These are phyloP conservation scores for Sympetrum striolatum DNA, from an alignment of 2,888 invertebrate genomes.

Conservation along the genomic window DNA sequence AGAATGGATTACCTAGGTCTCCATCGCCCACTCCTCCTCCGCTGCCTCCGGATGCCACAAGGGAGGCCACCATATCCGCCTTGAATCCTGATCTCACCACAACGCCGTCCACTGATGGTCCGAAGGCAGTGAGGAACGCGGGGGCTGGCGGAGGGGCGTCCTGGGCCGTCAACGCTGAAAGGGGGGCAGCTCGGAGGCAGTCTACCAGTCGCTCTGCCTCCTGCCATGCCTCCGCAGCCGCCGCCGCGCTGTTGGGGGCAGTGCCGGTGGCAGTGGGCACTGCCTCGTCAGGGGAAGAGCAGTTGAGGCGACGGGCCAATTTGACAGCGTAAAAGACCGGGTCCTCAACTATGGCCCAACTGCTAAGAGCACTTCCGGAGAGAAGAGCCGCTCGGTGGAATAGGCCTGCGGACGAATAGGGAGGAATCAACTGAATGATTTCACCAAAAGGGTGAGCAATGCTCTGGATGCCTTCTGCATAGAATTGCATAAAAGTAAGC, in stretches of 20 bases:
- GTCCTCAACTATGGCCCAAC: conserved; percentile 89
- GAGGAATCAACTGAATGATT: too few relatives aligned
- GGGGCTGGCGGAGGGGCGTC: conserved; percentile 63
- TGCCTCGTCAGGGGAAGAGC: conserved; percentile 72
- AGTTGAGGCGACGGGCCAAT: conserved; percentile 81
- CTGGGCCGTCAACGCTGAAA: conserved; percentile 75
- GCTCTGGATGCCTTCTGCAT: too few relatives aligned
- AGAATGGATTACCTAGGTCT: conserved; percentile 57
- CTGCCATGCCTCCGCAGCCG: conserved; percentile 69
- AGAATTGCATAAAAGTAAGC: too few relatives aligned
- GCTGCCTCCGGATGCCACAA: conserved; percentile 53
- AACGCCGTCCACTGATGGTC: conserved; percentile 93
- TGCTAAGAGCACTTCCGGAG: conserved; percentile 86
- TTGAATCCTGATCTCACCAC: conserved; percentile 89
- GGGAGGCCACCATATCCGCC: conserved; percentile 77
- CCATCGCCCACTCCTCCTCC: conserved; percentile 51
- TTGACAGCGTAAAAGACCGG: conserved; percentile 82
- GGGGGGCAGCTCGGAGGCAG: conserved; percentile 77
- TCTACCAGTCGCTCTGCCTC: conserved; percentile 86
- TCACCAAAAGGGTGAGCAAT: too few relatives aligned
- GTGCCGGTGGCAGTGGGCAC: conserved; percentile 7
- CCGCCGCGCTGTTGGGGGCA: conserved; percentile 11
- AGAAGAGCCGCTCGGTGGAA: conserved; percentile 87
- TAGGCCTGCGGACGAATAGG: conserved; percentile 66
- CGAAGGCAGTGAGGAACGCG: conserved; percentile 72